Base-by-base conservation (phyloP, 2,888 invertebrate genomes). In the Drosophila macrospina region DNA sequence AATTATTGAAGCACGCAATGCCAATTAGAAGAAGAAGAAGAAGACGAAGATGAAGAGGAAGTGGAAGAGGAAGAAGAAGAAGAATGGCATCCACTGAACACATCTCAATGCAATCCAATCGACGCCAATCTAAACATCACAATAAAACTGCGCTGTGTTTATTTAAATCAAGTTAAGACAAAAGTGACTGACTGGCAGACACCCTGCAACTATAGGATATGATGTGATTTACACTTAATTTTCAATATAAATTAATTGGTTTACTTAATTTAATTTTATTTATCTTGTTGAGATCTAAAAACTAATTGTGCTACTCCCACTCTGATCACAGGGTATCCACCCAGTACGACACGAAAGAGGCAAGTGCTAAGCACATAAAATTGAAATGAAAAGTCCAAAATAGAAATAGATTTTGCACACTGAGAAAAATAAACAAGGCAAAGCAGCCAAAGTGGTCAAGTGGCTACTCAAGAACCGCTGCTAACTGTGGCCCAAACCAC, bases 81-180 rank as follows among this genome's bases (percentile, higher is more conserved):
- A 36, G 37, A 52, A 65, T 34, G 60, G 51, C 44, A 57, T 28
- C n/a, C 41, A 68, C 47, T 42, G 57, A 54, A 41, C 69, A 66
- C 47, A 47, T 55, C 28, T 34, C 20, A 39, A 41, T 34, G 37
- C 41, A 48, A 52, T 65, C 59, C 39, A 55, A 63, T 69, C 70
- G 63, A 56, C 67, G 61, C 72, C 60, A 83, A 76, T 68, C 78
- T 54, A 86, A 86, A 84, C 85, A 88, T 59, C 37, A 15, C 50
- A 44, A 36, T 42, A 64, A 52, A 50, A 47, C 32, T 34, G 15
- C 47, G 39, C 1, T 15, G 20, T 66, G 48, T 72, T 73, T 66
- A 78, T 16, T 36, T 10, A 44, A 51, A 26, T 11, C 1, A n/a
- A 10, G n/a, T 34, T 11, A 55, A 51, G 15, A 39, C 5, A 8